A percentile compares a stretch with the other conserved stretches of the same genome.
Evolutionary conservation across 1,140 invertebrate genomes (phyloP).

Genomic region (Sesamia nonagrioides): DNA sequence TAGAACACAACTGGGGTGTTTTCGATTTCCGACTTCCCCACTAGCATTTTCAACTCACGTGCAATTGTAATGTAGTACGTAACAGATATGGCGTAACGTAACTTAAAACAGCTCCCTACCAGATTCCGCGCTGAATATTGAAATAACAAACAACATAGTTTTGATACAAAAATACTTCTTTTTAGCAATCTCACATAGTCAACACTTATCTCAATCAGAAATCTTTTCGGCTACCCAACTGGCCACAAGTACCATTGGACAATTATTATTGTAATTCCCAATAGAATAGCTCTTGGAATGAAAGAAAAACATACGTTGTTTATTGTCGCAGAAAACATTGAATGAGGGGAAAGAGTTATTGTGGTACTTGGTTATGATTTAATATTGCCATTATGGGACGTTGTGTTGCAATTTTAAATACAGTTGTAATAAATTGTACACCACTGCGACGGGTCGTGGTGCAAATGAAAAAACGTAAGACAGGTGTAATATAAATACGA

Average conservation of each 20-base stretch:
- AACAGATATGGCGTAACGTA: conserved; percentile 64
- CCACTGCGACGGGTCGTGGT: conserved; percentile 5
- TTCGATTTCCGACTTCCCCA: conserved; percentile 64
- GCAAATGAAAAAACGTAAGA: conserved; percentile 32
- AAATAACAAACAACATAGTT: conserved; percentile 14
- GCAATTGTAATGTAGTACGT: conserved; percentile 67
- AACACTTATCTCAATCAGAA: conserved; percentile 2
- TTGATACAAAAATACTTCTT: conserved; percentile 9
- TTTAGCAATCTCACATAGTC: not conserved
- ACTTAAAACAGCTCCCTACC: conserved; percentile 60
- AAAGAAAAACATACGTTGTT: conserved; percentile 17
- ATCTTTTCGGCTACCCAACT: not conserved
- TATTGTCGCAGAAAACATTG: conserved; percentile 14
- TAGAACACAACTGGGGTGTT: conserved; percentile 60
- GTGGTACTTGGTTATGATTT: conserved; percentile 22
- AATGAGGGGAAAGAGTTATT: conserved; percentile 2
- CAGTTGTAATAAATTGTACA: conserved; percentile 29
- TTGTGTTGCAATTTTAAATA: conserved; percentile 38
- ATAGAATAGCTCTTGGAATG: conserved; percentile 1
- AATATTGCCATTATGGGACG: conserved; percentile 18
- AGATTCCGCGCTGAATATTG: conserved; percentile 33
- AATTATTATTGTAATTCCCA: conserved; percentile 11
- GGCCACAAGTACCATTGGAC: not conserved
- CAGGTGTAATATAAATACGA: not conserved
- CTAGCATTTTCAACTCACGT: conserved; percentile 69